Conservation (phyloP, 1,140 invertebrate genomes). For the Drosophila ercepeae region DNA sequence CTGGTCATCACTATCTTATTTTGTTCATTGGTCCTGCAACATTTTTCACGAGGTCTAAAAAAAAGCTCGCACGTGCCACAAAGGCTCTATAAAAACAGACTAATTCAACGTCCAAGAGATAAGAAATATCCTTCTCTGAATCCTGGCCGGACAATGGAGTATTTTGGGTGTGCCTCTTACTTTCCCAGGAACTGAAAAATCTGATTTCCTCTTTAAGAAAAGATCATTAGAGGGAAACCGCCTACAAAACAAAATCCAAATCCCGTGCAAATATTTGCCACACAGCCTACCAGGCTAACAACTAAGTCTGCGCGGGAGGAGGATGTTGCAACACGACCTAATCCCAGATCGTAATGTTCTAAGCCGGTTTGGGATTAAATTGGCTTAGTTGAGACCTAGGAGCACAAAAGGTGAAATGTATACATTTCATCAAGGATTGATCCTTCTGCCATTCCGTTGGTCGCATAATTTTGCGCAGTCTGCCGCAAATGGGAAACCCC, state of each 20-base stretch:
- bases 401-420: constrained; percentile 59
- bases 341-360: constrained; percentile 57
- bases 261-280: constrained; percentile 66
- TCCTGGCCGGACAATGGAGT: constrained; percentile 23
- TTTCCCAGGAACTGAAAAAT: constrained; percentile 44
- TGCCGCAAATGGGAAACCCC: constrained; percentile 53
- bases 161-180: constrained; percentile 22
- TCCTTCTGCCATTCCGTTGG: constrained; percentile 47
- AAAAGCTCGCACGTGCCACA: neutral
- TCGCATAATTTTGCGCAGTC: constrained; percentile 69
- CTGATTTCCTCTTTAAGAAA: constrained; percentile 17
- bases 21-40: neutral
- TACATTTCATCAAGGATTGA: constrained; percentile 50
- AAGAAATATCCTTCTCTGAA: neutral
- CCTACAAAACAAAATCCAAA: constrained; percentile 32
- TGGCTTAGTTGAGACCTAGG: constrained; percentile 48
- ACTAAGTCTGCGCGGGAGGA: constrained; percentile 50
- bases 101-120: constrained; percentile 9
- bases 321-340: constrained; percentile 76
- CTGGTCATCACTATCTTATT: neutral
- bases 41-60: neutral
- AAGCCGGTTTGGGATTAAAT: constrained; percentile 69
- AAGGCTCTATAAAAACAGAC: neutral
- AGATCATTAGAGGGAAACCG: constrained; percentile 59
- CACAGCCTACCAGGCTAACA: constrained; percentile 21